Evolutionary conservation across 2,888 invertebrate species (phyloP).

Genomic region (Mongoloraphidia duomilia): DNA sequence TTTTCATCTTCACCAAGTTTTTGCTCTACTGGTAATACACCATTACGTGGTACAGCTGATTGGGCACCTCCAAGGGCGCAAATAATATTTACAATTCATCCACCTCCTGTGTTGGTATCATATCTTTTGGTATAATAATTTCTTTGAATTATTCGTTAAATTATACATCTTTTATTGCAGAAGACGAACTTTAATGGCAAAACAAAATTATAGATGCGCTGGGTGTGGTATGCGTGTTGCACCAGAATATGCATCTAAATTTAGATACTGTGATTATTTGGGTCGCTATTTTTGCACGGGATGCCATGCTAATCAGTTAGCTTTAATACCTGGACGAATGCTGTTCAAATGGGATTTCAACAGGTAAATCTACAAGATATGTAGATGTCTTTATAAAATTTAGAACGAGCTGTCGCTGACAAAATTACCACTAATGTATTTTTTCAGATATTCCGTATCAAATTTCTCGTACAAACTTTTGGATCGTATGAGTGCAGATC

Average conservation of each 20-base stretch:
- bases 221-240: constrained; percentile 74
- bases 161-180: constrained; percentile 27
- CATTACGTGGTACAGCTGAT: constrained; percentile 57
- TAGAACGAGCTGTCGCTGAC: too few relatives aligned
- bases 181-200: constrained; percentile 45
- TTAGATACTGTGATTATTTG: constrained; percentile 69
- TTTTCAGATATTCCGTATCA: constrained; percentile 60
- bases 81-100: constrained; percentile 67
- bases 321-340: constrained; percentile 54
- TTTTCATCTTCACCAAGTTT: constrained; percentile 8
- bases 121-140: too few relatives aligned
- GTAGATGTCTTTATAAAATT: too few relatives aligned
- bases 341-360: constrained; percentile 49
- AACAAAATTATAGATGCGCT: constrained; percentile 67
- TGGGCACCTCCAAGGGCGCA: constrained; percentile 79
- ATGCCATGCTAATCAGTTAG: constrained; percentile 65
- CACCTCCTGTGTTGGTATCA: constrained; percentile 43
- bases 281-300: constrained; percentile 77
- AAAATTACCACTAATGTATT: constrained; percentile 8
- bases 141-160: too few relatives aligned
- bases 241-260: constrained; percentile 52
- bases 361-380: constrained; percentile 25
- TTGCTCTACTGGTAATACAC: constrained; percentile 21
- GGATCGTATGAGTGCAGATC: constrained; percentile 62
- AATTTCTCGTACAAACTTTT: constrained; percentile 64